Conservation (phyloP, 2,888 invertebrate genomes). For the Carpatolechia fugitivella region DNA sequence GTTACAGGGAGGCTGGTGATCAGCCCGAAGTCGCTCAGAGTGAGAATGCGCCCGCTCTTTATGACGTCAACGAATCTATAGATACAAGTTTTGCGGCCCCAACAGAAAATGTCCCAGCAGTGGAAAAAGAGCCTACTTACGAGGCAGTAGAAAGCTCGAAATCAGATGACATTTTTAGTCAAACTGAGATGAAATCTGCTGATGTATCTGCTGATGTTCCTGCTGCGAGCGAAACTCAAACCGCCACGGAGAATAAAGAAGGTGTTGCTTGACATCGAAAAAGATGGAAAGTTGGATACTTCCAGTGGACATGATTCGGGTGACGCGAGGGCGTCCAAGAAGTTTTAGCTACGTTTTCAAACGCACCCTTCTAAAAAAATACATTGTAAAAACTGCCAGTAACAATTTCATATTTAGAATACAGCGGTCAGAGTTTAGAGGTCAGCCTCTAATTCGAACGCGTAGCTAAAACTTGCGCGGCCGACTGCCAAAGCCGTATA, state of each 20-base stretch:
- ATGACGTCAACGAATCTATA: slow-evolving; percentile 50
- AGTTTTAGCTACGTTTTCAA: slow-evolving; percentile 17
- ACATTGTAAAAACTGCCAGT: neutral
- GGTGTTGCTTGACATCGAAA: slow-evolving; percentile 57
- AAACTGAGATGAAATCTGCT: slow-evolving; percentile 12
- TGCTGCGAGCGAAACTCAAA: slow-evolving; percentile 14
- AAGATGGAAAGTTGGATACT: slow-evolving; percentile 56
- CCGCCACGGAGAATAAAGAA: slow-evolving; percentile 36
- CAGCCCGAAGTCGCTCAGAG: neutral
- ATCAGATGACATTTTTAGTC: slow-evolving; percentile 47
- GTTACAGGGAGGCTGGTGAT: neutral
- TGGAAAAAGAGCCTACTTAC: slow-evolving; percentile 6
- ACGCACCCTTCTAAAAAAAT: neutral
- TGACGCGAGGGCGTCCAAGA: slow-evolving; percentile 40
- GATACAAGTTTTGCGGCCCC: slow-evolving; percentile 52
- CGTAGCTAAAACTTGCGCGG: slow-evolving; percentile 15
- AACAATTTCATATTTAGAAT: neutral
- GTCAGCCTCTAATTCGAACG: slow-evolving; percentile 14
- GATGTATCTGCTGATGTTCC: slow-evolving; percentile 13
- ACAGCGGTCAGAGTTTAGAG: too few relatives aligned
- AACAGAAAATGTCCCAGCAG: neutral
- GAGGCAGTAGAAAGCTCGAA: slow-evolving; percentile 14
- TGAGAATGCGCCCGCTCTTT: slow-evolving; percentile 28
- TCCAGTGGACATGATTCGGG: slow-evolving; percentile 75
- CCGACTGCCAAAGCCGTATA: slow-evolving; percentile 36